These are phyloP conservation scores for Melanotaenia duboulayi DNA, from an alignment of 2,113 vertebrate genomes.

Conservation along the genomic window DNA sequence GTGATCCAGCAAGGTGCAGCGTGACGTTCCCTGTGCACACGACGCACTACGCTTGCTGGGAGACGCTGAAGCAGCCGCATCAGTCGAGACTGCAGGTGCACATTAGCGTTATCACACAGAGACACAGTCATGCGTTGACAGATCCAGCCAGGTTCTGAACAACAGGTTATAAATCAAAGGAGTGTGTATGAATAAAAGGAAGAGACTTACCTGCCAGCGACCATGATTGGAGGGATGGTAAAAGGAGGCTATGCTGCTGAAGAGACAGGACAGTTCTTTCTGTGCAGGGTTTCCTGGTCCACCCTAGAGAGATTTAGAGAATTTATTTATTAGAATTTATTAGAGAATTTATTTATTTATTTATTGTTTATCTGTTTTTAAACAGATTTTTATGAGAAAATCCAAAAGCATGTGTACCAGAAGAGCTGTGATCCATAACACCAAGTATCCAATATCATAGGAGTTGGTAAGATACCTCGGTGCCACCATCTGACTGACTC, in stretches of 20 bases:
- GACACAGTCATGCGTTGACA: slow-evolving; percentile 35
- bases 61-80: slow-evolving; percentile 96
- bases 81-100: slow-evolving; percentile 73
- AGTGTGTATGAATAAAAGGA: slow-evolving; percentile 3
- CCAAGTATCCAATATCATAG: slow-evolving; percentile 92
- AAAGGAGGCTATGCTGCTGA: slow-evolving; percentile 96
- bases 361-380: background rate
- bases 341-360: too few relatives aligned
- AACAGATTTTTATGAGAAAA: background rate
- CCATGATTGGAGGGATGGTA: slow-evolving; percentile 98
- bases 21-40: slow-evolving; percentile 93
- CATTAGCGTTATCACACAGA: slow-evolving; percentile 37
- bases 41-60: slow-evolving; percentile 91
- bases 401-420: slow-evolving; percentile 81
- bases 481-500: slow-evolving; percentile 91
- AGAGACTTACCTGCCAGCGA: slow-evolving; percentile 89
- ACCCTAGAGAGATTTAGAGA: slow-evolving; percentile 81
- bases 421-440: slow-evolving; percentile 94
- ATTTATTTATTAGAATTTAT: too few relatives aligned
- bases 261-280: slow-evolving; percentile 92
- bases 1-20: slow-evolving; percentile 91
- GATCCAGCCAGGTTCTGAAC: slow-evolving; percentile 35
- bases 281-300: slow-evolving; percentile 94
- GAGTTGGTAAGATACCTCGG: slow-evolving; percentile 91
- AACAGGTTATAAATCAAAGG: slow-evolving; percentile 55